These are phyloP conservation scores for Scaptomyza pallida DNA, from an alignment of 1,140 invertebrate genomes.

Conservation along the genomic window DNA sequence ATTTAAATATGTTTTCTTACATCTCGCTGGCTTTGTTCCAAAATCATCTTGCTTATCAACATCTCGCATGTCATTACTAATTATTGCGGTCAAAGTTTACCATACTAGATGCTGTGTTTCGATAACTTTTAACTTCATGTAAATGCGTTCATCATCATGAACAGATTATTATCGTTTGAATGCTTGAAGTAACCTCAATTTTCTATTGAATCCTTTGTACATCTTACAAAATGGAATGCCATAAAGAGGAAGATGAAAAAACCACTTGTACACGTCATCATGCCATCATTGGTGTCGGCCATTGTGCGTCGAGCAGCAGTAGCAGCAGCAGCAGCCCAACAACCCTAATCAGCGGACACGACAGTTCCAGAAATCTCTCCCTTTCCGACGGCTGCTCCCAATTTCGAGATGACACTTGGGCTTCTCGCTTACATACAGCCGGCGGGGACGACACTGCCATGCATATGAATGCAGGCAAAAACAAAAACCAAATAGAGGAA, in stretches of 20 bases:
- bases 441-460: no score
- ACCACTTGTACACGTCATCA: conserved; percentile 79
- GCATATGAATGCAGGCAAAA: no score
- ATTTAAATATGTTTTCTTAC: conserved; percentile 28
- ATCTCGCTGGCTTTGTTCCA: conserved; percentile 9
- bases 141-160: conserved; percentile 12
- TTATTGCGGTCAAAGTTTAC: not conserved
- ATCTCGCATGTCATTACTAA: conserved; percentile 2
- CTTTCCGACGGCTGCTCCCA: conserved; percentile 53
- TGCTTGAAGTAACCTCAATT: conserved; percentile 69
- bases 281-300: conserved; percentile 38
- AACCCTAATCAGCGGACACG: conserved; percentile 76
- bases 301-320: conserved; percentile 49
- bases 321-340: not conserved
- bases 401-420: conserved; percentile 76
- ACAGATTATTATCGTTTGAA: conserved; percentile 15
- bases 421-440: conserved; percentile 26
- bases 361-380: conserved; percentile 7
- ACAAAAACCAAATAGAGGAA: no score
- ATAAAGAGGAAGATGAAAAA: not conserved
- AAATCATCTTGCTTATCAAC: conserved; percentile 27
- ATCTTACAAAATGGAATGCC: conserved; percentile 6
- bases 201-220: conserved; percentile 38
- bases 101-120: no score
- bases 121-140: no score